Percentiles rank a stretch among this genome's conserved stretches.
Conservation (phyloP, 1,140 invertebrate species). For the Cydia pomonella region DNA sequence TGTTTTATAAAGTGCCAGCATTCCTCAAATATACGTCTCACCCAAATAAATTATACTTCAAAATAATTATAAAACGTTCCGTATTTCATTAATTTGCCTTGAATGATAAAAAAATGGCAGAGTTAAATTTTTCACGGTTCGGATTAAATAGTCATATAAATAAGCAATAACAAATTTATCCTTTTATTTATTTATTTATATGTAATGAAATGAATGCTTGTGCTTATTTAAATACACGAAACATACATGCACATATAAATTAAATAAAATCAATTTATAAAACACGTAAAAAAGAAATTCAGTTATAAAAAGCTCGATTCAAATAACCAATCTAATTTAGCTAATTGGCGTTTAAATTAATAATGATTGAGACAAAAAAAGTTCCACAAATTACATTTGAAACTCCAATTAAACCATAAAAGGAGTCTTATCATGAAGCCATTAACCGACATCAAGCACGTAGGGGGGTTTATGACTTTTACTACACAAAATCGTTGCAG, state of each 20-base stretch:
- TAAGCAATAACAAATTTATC: too few relatives aligned
- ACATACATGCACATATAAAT: background rate
- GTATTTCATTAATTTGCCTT: too few relatives aligned
- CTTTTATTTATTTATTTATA: too few relatives aligned
- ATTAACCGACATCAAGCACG: conserved; percentile 68
- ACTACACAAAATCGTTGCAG: conserved; percentile 73
- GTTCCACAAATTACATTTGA: conserved; percentile 59
- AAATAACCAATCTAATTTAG: conserved; percentile 44
- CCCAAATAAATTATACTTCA: too few relatives aligned
- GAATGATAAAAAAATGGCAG: too few relatives aligned
- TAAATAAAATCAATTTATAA: background rate
- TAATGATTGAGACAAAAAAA: conserved; percentile 67
- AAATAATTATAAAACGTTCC: too few relatives aligned
- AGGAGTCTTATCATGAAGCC: conserved; percentile 65
- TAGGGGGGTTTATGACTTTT: conserved; percentile 76
- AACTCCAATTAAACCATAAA: conserved; percentile 73
- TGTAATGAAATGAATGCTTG: too few relatives aligned
- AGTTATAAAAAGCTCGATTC: conserved; percentile 35
- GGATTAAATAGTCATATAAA: too few relatives aligned
- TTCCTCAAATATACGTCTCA: too few relatives aligned
- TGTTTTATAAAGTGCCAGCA: too few relatives aligned
- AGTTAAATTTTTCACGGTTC: too few relatives aligned
- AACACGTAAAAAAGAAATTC: conserved; percentile 33
- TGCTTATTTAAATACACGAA: too few relatives aligned
- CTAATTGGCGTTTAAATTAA: conserved; percentile 74